Conservation (phyloP, 2,888 invertebrate genomes). For the Eupithecia centaureata region DNA sequence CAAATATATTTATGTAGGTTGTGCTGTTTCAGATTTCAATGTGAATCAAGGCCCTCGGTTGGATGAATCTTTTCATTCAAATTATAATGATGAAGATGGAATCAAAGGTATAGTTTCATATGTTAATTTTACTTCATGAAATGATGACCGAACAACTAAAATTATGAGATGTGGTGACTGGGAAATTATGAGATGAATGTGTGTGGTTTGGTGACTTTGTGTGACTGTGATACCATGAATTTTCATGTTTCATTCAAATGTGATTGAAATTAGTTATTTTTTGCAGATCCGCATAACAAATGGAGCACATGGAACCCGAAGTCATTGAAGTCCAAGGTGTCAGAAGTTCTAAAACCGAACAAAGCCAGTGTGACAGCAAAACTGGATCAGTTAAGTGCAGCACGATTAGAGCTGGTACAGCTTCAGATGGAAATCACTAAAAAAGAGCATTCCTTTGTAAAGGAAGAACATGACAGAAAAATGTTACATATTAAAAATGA, state of each 20-base stretch:
- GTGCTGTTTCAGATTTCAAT: too few relatives aligned
- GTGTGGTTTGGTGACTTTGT: too few relatives aligned
- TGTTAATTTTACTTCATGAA: too few relatives aligned
- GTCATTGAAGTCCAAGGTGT: not conserved
- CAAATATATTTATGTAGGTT: too few relatives aligned
- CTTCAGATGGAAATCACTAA: conserved; percentile 5
- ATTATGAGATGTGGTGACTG: too few relatives aligned
- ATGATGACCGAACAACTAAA: too few relatives aligned
- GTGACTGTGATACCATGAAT: conserved; percentile 3
- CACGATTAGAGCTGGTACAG: conserved; percentile 11
- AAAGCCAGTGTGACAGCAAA: conserved; percentile 7
- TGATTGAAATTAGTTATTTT: conserved; percentile 4
- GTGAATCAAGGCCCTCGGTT: too few relatives aligned
- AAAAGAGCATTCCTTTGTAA: conserved; percentile 9
- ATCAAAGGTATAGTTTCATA: not conserved
- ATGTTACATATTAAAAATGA: conserved; percentile 9
- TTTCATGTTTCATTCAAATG: too few relatives aligned
- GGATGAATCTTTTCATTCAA: too few relatives aligned
- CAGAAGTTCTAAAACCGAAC: conserved; percentile 3
- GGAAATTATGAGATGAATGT: too few relatives aligned
- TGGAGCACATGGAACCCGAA: not conserved
- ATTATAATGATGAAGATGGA: too few relatives aligned
- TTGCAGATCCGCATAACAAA: conserved; percentile 21
- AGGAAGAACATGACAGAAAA: conserved; percentile 6
- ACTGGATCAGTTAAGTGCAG: conserved; percentile 9